phyloP scores from a whole-genome alignment of 1,140 invertebrate species.

The Drosophila setifemur region DNA sequence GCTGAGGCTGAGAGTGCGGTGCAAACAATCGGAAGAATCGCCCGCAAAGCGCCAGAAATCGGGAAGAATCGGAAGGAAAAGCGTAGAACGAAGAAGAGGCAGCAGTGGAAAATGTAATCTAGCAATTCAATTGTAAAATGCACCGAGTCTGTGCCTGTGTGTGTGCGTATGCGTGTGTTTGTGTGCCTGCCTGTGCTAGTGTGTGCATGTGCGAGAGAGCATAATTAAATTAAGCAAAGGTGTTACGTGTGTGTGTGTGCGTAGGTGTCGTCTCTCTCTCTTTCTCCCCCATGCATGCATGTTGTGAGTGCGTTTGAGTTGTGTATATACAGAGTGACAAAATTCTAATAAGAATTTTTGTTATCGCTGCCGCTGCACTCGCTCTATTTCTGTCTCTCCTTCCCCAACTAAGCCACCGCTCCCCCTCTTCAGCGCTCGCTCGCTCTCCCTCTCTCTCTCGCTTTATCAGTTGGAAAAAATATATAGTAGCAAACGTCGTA shows the following conservation, averaged over 20 bases:
- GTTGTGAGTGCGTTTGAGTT: conserved; percentile 41
- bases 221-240: conserved; percentile 75
- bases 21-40: conserved; percentile 19
- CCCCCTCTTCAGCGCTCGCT: background rate
- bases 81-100: conserved; percentile 4
- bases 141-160: conserved; percentile 20
- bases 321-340: conserved; percentile 71
- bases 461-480: conserved; percentile 48
- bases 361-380: conserved; percentile 46
- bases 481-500: conserved; percentile 71
- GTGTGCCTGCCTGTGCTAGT: conserved; percentile 34
- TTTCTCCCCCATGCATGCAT: conserved; percentile 2
- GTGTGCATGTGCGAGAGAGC: conserved; percentile 63
- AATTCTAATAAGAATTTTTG: conserved; percentile 72
- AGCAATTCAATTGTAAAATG: conserved; percentile 40
- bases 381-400: background rate
- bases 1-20: conserved; percentile 13
- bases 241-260: conserved; percentile 54
- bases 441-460: background rate
- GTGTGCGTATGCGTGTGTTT: conserved; percentile 14
- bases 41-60: too few relatives aligned
- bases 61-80: conserved; percentile 24
- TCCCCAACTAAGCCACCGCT: background rate
- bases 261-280: conserved; percentile 39
- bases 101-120: conserved; percentile 22